These are phyloP conservation scores for Platypus cylindrus DNA, from an alignment of 2,888 invertebrate genomes.

Conservation along the genomic window DNA sequence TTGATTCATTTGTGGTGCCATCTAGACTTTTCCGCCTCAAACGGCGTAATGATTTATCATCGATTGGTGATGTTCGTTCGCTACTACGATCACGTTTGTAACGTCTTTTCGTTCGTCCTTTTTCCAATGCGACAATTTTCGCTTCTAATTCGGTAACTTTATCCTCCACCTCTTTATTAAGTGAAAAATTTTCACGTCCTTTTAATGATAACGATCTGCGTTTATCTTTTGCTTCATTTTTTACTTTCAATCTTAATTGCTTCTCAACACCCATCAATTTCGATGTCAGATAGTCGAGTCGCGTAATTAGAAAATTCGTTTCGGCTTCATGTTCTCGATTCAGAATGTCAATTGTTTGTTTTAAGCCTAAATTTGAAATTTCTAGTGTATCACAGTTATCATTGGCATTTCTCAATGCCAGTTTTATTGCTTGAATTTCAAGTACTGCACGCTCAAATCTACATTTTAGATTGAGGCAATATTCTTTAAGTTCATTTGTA, in stretches of 20 bases:
- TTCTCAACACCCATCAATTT: conserved; percentile 73
- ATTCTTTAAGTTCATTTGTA: conserved; percentile 65
- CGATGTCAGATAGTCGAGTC: conserved; percentile 71
- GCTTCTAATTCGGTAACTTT: conserved; percentile 70
- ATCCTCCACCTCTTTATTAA: conserved; percentile 74
- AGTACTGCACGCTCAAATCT: conserved; percentile 72
- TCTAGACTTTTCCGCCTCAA: conserved; percentile 65
- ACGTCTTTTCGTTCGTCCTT: conserved; percentile 31
- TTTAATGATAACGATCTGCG: conserved; percentile 71
- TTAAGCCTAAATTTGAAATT: conserved; percentile 60
- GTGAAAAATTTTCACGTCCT: conserved; percentile 66
- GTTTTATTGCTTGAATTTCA: conserved; percentile 72
- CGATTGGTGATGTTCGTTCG: conserved; percentile 29
- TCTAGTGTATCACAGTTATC: conserved; percentile 69
- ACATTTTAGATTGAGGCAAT: conserved; percentile 62
- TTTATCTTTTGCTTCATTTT: conserved; percentile 66
- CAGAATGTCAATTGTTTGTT: conserved; percentile 54
- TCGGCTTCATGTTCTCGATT: conserved; percentile 57
- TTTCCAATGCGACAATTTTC: conserved; percentile 58
- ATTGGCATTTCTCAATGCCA: conserved; percentile 67
- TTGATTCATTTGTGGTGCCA: conserved; percentile 65
- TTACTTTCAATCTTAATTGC: conserved; percentile 68
- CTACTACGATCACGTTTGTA: conserved; percentile 40
- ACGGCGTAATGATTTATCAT: conserved; percentile 31
- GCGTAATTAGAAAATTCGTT: conserved; percentile 65